Conservation (phyloP, 1,140 invertebrate genomes). For the Whitmania pigra region DNA sequence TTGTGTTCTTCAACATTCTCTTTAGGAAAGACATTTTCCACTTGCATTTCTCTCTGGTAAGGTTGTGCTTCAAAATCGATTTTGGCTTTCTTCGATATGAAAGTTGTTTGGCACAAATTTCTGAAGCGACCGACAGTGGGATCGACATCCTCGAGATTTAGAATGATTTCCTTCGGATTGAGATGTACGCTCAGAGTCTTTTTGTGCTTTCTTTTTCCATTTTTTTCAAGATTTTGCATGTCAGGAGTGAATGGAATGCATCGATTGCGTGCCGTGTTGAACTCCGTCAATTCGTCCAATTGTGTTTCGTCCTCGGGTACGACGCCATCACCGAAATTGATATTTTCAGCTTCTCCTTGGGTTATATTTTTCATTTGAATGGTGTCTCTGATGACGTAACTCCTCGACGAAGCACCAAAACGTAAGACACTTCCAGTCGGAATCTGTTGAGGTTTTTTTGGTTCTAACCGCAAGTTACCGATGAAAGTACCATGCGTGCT, state of each 20-base stretch:
- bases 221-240: constrained; percentile 45
- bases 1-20: not conserved
- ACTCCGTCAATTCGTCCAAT: constrained; percentile 88
- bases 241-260: constrained; percentile 57
- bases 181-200: constrained; percentile 70
- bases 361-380: constrained; percentile 46
- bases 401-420: constrained; percentile 88
- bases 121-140: constrained; percentile 87
- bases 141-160: constrained; percentile 96
- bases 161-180: constrained; percentile 93
- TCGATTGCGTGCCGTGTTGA: constrained; percentile 95
- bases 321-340: constrained; percentile 71
- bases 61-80: too few relatives aligned
- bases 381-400: constrained; percentile 80
- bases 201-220: constrained; percentile 56
- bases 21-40: too few relatives aligned
- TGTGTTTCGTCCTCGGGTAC: constrained; percentile 81
- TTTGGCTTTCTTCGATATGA: constrained; percentile 40
- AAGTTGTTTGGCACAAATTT: constrained; percentile 75
- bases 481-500: constrained; percentile 96
- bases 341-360: not conserved
- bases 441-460: constrained; percentile 83
- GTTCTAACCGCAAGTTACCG: constrained; percentile 72
- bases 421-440: constrained; percentile 86
- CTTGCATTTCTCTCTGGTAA: too few relatives aligned